A percentile compares a stretch with the other conserved stretches of the same genome.
phyloP scores from a whole-genome alignment of 2,888 invertebrate species.

The Periphyllus acericola region DNA sequence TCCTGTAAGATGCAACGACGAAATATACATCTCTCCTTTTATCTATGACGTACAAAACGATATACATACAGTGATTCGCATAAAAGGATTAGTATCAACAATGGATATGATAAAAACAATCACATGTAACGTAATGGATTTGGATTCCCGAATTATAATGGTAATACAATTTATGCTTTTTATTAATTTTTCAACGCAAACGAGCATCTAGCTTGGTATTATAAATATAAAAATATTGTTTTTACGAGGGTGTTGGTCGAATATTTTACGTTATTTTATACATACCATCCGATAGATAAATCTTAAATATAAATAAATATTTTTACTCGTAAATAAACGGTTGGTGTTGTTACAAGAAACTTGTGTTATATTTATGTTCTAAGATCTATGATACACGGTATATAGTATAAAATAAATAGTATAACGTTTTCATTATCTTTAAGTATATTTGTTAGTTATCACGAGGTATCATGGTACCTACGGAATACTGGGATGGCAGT shows the following conservation, averaged over 20 bases:
- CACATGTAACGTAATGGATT: conserved; percentile 47
- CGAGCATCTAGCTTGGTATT: not conserved
- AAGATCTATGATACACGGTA: no score
- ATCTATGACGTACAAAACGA: conserved; percentile 52
- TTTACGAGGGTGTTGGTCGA: not conserved
- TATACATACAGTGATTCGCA: conserved; percentile 1
- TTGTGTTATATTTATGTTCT: no score
- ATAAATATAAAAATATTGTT: not conserved
- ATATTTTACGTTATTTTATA: no score
- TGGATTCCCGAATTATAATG: conserved; percentile 41
- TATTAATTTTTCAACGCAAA: not conserved
- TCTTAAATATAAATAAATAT: no score
- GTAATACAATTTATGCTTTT: conserved; percentile 26
- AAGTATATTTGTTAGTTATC: no score
- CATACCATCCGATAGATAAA: no score
- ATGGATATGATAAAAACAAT: conserved; percentile 7
- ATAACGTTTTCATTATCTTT: no score
- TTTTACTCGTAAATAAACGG: no score
- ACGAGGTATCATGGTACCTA: no score
- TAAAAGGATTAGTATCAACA: conserved; percentile 45
- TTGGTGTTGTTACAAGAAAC: no score
- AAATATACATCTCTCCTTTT: conserved; percentile 50
- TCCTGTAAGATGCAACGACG: not conserved
- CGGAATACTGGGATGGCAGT: no score
- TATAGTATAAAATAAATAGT: no score